phyloP scores from a whole-genome alignment of 2,797 vertebrate genomes.

The Lepus oiostolus region DNA sequence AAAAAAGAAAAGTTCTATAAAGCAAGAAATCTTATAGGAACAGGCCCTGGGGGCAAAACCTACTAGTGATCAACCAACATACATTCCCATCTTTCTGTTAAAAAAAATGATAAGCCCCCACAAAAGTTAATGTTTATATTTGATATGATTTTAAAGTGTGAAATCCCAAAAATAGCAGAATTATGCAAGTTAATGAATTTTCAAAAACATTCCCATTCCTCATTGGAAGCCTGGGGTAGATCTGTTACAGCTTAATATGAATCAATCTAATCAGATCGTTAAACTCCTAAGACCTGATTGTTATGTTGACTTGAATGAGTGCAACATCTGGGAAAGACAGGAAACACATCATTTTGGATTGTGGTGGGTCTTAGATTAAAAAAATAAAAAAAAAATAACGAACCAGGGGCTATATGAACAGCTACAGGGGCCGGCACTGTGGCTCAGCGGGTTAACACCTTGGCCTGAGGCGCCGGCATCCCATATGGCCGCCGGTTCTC shows the following conservation, averaged over 20 bases:
- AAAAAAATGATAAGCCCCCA: not conserved
- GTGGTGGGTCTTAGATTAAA: not conserved
- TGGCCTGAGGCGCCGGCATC: too few relatives aligned
- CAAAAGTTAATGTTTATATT: not conserved
- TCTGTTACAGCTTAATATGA: not conserved
- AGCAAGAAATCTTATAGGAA: not conserved
- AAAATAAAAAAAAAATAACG: not conserved
- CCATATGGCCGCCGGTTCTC: too few relatives aligned
- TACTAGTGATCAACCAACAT: not conserved
- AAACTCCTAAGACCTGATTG: slow-evolving; percentile 1
- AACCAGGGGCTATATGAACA: not conserved
- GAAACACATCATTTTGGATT: not conserved
- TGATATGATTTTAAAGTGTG: not conserved
- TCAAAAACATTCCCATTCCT: not conserved
- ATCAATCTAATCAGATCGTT: not conserved
- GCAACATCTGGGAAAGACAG: not conserved
- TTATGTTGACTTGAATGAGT: not conserved
- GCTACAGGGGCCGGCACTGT: too few relatives aligned
- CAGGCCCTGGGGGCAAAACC: not conserved
- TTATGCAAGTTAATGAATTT: not conserved
- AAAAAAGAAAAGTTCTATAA: too few relatives aligned
- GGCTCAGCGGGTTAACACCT: too few relatives aligned
- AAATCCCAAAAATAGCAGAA: not conserved
- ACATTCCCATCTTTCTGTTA: not conserved
- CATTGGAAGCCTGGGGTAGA: not conserved